Evolutionary conservation across 2,797 vertebrate species (phyloP).

Genomic region (Emys orbicularis): DNA sequence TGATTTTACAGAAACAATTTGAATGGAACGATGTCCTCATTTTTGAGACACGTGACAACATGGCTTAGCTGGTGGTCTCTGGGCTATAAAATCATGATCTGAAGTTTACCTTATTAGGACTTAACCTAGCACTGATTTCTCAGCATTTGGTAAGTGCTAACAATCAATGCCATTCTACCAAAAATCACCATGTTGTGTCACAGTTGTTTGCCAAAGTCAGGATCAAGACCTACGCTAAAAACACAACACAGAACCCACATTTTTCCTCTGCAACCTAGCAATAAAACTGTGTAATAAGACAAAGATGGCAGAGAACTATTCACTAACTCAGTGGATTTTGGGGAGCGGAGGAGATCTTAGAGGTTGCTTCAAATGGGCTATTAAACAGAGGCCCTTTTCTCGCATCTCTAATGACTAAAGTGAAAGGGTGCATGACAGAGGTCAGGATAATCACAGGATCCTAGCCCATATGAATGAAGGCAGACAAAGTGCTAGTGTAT

Average conservation of each 20-base stretch:
- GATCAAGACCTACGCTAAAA: not conserved
- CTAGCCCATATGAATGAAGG: not conserved
- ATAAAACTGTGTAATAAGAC: not conserved
- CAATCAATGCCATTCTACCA: not conserved
- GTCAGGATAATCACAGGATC: not conserved
- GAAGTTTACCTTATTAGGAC: not conserved
- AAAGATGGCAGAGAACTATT: not conserved
- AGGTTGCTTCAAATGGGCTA: not conserved
- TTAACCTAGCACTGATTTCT: too few species aligned
- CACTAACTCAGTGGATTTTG: not conserved
- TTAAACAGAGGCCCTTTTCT: not conserved
- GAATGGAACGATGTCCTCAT: not conserved
- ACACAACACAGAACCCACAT: rapidly evolving
- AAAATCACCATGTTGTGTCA: rapidly evolving
- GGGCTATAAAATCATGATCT: not conserved
- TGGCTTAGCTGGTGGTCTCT: not conserved
- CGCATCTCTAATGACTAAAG: not conserved
- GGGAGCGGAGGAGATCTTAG: not conserved
- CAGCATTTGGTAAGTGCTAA: not conserved
- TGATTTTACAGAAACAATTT: conserved; percentile 7
- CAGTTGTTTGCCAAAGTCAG: not conserved
- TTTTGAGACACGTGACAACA: not conserved
- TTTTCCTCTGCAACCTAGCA: not conserved
- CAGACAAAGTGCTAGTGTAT: not conserved
- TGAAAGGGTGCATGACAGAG: not conserved